Base-by-base conservation (phyloP, 1,140 invertebrate species). In the Rhyacophila brunnea region DNA sequence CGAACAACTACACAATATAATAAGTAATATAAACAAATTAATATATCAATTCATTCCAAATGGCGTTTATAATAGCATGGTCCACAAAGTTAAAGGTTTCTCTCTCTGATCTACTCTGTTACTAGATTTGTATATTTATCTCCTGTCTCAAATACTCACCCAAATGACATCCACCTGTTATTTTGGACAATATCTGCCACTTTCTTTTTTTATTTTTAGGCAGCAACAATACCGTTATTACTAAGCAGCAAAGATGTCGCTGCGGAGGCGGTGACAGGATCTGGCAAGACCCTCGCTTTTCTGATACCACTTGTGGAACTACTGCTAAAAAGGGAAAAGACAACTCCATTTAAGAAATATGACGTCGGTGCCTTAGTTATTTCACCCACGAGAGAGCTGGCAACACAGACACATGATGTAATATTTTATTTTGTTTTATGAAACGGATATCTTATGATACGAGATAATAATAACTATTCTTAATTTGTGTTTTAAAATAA, bases 271-370 rank as follows among this genome's bases (percentile, higher is more conserved):
- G 92, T 97, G 0, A 99, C 96, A 15, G 96, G 96, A 2, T 97
- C 94, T 70, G 96, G 96, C 0, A 99, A 99, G 80, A 99, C 96
- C 0, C 72, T 98, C 42, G 93, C 95, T 0, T 99, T 98, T 79
- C 72, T 98, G 7, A 86, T 99, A 40, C 96, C 96, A 0, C 70
- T 96, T 57, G 60, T 98, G 32, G 91, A 98, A 78, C 88, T 96
- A 49, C 70, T 98, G 28, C 77, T 88, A 66, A 83, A 86, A 70
- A 81, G 82, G 43, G 64, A 70, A 58, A 80, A 81, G 53, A 74
- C 71, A 55, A 81, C 84, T n/a, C 72, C 78, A 6, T 84, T 92
- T 78, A 87, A 87, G 66, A 83, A 85, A 63, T 83, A 87, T 66
- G 91, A 95, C 78, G 81, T 97, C 59, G 93, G 90, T 47, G 90